Evolutionary conservation across 2,797 vertebrate species (phyloP).

Genomic region (Helarctos malayanus): DNA sequence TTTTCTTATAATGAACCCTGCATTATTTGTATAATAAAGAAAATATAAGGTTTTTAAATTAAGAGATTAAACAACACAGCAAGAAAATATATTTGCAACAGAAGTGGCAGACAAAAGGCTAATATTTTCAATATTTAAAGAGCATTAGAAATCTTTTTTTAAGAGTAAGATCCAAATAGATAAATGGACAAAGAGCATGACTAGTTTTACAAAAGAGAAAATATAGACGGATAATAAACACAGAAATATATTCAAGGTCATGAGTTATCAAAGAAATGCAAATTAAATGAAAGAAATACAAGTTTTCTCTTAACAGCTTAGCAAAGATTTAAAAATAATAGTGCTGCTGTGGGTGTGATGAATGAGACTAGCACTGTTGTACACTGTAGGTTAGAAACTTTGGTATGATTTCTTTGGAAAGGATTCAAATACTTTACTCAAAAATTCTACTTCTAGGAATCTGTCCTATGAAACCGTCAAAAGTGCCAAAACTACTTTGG

Average conservation of each 20-base stretch:
- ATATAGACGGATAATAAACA: constrained; percentile 18
- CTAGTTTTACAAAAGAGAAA: constrained; percentile 58
- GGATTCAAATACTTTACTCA: constrained; percentile 27
- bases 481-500: constrained; percentile 44
- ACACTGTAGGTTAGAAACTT: background rate
- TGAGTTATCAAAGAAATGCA: constrained; percentile 51
- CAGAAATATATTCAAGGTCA: constrained; percentile 28
- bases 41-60: constrained; percentile 26
- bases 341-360: background rate
- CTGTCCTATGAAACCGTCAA: background rate
- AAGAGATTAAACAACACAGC: background rate
- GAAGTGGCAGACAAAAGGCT: background rate
- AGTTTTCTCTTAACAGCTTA: constrained; percentile 36
- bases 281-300: constrained; percentile 17
- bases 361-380: background rate
- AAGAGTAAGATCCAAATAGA: background rate
- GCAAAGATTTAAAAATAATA: constrained; percentile 34
- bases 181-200: background rate
- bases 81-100: constrained; percentile 27
- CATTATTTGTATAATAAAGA: background rate
- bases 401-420: constrained; percentile 9
- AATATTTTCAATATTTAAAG: constrained; percentile 53
- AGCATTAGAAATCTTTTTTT: background rate
- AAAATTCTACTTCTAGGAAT: background rate
- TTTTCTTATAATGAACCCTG: background rate